These are phyloP conservation scores for Suricata suricatta DNA, from an alignment of 2,113 vertebrate species.

Conservation along the genomic window DNA sequence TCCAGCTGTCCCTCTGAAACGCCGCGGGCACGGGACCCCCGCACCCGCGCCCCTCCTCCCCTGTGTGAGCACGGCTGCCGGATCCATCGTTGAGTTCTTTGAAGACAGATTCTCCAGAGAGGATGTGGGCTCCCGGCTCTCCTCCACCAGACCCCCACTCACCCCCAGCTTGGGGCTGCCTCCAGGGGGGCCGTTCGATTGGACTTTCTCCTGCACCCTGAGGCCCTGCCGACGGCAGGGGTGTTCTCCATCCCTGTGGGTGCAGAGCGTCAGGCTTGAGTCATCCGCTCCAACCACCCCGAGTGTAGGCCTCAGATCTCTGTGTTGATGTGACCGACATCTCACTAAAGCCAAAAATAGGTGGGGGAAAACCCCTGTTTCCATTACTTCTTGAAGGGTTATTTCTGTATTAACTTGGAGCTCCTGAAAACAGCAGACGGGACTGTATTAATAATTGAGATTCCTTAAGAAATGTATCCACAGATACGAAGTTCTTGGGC, in stretches of 20 bases:
- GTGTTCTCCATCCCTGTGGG: neutral
- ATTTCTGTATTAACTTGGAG: neutral
- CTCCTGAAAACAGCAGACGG: neutral
- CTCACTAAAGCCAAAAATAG: neutral
- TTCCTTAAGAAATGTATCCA: neutral
- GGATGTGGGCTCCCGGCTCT: neutral
- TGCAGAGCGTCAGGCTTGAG: neutral
- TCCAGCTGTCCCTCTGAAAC: neutral
- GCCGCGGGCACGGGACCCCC: neutral
- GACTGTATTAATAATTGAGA: neutral
- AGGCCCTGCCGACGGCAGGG: neutral
- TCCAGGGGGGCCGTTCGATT: neutral
- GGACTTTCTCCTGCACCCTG: neutral
- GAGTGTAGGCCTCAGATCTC: neutral
- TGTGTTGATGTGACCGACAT: neutral
- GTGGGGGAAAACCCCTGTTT: neutral
- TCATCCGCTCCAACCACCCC: neutral
- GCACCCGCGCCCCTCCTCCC: neutral
- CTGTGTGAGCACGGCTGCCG: neutral
- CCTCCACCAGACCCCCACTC: neutral
- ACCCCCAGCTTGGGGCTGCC: rapidly evolving
- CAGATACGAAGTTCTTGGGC: neutral
- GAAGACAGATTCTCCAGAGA: neutral
- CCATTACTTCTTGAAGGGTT: neutral
- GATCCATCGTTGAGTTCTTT: too few relatives aligned